These are phyloP conservation scores for Eulemur mongoz DNA, from an alignment of 2,797 vertebrate genomes.

Conservation along the genomic window DNA sequence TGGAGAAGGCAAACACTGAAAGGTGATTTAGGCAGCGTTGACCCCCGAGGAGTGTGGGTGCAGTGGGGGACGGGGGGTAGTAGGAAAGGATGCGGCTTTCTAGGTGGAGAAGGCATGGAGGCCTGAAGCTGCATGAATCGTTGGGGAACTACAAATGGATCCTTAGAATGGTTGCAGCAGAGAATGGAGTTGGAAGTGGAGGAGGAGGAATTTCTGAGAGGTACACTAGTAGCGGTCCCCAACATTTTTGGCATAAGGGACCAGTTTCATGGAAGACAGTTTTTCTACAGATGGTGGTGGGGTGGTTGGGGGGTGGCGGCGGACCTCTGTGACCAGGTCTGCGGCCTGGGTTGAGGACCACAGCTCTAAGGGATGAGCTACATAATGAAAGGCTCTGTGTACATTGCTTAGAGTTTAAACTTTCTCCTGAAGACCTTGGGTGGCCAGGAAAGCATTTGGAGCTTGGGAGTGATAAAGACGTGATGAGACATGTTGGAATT, in stretches of 20 bases:
- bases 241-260: no score
- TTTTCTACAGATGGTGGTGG: no score
- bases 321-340: no score
- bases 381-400: background rate
- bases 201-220: background rate
- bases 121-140: background rate
- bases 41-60: background rate
- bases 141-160: background rate
- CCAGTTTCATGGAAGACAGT: no score
- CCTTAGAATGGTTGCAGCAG: background rate
- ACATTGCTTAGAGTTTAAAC: background rate
- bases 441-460: background rate
- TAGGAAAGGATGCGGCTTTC: background rate
- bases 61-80: background rate
- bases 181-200: background rate
- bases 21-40: background rate
- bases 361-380: background rate
- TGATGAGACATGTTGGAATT: background rate
- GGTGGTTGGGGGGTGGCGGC: no score
- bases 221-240: background rate
- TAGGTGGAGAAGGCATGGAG: background rate
- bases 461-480: background rate
- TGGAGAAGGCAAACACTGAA: background rate
- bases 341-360: no score
- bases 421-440: background rate